A percentile compares a stretch with the other conserved stretches of the same genome.
These are phyloP conservation scores for Leptinotarsa lineolata DNA, from an alignment of 1,140 invertebrate genomes.

Conservation along the genomic window DNA sequence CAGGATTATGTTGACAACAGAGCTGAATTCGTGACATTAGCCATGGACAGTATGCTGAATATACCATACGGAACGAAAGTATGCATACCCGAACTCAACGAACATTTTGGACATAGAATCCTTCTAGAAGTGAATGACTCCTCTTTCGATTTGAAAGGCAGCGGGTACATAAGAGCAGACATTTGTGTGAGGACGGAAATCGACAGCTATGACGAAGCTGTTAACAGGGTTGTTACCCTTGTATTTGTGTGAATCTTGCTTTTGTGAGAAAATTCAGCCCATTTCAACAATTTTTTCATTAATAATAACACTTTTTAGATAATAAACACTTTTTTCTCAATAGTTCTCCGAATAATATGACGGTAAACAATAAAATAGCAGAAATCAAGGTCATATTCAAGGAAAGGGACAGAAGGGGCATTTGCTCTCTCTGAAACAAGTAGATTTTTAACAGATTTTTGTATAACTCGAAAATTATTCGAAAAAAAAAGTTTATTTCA, in stretches of 20 bases:
- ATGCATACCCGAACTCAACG: slow-evolving; percentile 60
- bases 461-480: too few species aligned
- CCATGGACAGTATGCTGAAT: slow-evolving; percentile 56
- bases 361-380: too few species aligned
- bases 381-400: too few species aligned
- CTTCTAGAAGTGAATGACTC: slow-evolving; percentile 55
- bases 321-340: too few species aligned
- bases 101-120: slow-evolving; percentile 58
- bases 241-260: slow-evolving; percentile 41
- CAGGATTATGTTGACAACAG: slow-evolving; percentile 61
- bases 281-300: too few species aligned
- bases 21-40: slow-evolving; percentile 57
- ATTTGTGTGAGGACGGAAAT: slow-evolving; percentile 60
- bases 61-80: slow-evolving; percentile 58
- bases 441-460: too few species aligned
- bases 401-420: too few species aligned
- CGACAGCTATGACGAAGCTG: slow-evolving; percentile 59
- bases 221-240: slow-evolving; percentile 57
- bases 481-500: too few species aligned
- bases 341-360: too few species aligned
- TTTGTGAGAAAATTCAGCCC: too few species aligned
- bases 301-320: too few species aligned
- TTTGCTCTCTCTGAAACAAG: too few species aligned
- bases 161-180: slow-evolving; percentile 56
- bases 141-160: slow-evolving; percentile 53